Base-by-base conservation (phyloP, 2,888 invertebrate species). In the Blomia tropicalis region DNA sequence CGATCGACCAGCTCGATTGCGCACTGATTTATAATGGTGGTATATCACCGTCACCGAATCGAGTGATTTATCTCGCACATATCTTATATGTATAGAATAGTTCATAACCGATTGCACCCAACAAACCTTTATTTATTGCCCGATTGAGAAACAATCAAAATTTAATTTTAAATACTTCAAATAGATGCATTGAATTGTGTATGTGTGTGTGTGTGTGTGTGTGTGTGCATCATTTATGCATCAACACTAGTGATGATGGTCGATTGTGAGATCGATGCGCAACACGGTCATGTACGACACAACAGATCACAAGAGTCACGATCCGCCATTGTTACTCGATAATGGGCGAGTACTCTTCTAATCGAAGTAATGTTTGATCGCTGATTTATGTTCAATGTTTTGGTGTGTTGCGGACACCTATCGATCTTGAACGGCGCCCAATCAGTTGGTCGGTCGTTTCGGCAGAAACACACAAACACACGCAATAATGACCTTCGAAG, bases 11-110 rank as follows among this genome's bases (percentile, higher is more conserved):
- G 51, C 22, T 47, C 51, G n/a, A 47, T 47, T 47, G 51, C 23
- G 51, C 5, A 47, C 51, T 47, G 51, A 47, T 47, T 47, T 47
- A 47, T 47, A 47, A 47, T 47, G 51, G 51, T n/a, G 51, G 51
- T 47, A 47, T 47, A 47, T 47, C 51, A 47, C 51, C 7, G 51
- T 47, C 51, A 22, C 51, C 7, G 36, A 11, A 7, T 7, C 23
- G 7, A 7, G 51, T 47, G 51, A 47, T 47, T 47, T 47, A 47
- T 47, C 51, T 47, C 51, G 7, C 51, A 25, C 51, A 11, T 47
- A 14, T n/a, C n/a, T n/a, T n/a, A n/a, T n/a, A n/a, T n/a, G n/a
- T n/a, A n/a, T n/a, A n/a, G n/a, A n/a, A n/a, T n/a, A n/a, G n/a
- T n/a, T n/a, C n/a, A n/a, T n/a, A n/a, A n/a, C n/a, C n/a, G n/a